Base-by-base conservation (phyloP, 2,888 invertebrate genomes). In the Pristionchus entomophagus region DNA sequence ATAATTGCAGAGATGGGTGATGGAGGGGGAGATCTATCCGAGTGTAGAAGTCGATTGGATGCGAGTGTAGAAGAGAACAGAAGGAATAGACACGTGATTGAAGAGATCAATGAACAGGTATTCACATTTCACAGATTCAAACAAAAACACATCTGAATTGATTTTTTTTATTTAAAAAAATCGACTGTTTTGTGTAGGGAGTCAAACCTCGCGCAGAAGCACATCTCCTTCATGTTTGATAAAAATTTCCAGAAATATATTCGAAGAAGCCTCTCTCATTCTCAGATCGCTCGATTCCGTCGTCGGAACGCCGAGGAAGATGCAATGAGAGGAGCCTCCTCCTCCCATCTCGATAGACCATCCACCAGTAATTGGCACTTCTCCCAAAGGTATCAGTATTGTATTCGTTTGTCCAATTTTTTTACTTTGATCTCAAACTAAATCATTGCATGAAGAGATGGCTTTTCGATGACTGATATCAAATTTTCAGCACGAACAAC, bases 51-150 rank as follows among this genome's bases (percentile, higher is more conserved):
- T 69, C 26, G 84, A 69, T 51, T 84, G 49, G 84, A 84, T 69
- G 84, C 45, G 49, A 69, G 84, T 69, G 69, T 84, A 49, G 65
- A 84, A 35, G 84, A 84, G 69, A 84, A 84, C 32, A 65, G 84
- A 69, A 65, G 51, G 35, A 84, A 84, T 56, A 19, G 84, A 84
- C 84, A 84, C 38, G 84, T 84, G 2, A 84, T 84, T 8, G 84
- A 84, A 32, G 84, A 65, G 22, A 65, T 84, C 65, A 84, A 84
- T 69, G 26, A 84, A 69, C 65, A 69, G 84, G 84, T 84, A 8
- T 29, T 19, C 19, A 38, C 32, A 6, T 10, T 45, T 45, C 14
- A 45, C 45, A 10, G 8, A 32, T 19, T 38, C 35, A 17, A n/a
- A n/a, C n/a, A n/a, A n/a, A n/a, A n/a, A n/a, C n/a, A n/a, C n/a